Evolutionary conservation across 2,797 vertebrate genomes (phyloP), one percentile per base, ranked within the genome.

Genomic region (Hypotaenidia okinawae): DNA sequence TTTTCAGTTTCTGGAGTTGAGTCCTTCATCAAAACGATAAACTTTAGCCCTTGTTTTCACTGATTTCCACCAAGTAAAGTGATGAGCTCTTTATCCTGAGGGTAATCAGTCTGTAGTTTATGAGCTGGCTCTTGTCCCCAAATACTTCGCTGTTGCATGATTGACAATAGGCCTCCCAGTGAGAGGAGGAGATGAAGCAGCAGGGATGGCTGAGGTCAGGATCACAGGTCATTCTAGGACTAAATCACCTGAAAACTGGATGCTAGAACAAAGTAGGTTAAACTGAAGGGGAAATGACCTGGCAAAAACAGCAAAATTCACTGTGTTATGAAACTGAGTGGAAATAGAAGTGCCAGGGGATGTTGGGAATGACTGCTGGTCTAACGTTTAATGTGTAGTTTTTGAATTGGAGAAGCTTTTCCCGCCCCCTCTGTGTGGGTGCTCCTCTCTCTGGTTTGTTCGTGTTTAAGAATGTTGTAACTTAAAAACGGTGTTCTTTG

Each of bases 341-440:
- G 72, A 82, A 83, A 23, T 16, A 1, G 8, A 58, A 74, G 33
- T 27, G 27, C 30, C n/a, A 37, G 57, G 30, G 23, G 14, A 35
- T 73, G 14, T 66, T 75, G 67, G 61, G 51, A 88, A 4, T 33
- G 79, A 13, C 33, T 83, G 72, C 37, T 0, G 0, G 54, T 80
- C n/a, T 62, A 35, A 27, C 0, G 5, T 77, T 83, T 62, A 77
- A 39, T 64, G 32, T 23, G 41, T 45, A 30, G 45, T 80, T 90
- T 87, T 54, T 32, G 41, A 68, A 67, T 10, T 57, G 21, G 49
- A 57, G 37, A 17, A 3, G 10, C 57, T 67, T 75, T 55, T 10
- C 32, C 45, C 45, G 75, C 6, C 10, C 10, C 17, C 4, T 1
- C 2, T 23, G 1, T 0, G 1, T 13, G 47, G 47, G 17, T 84